These are phyloP conservation scores for Grallaria varia DNA, from an alignment of 2,113 vertebrate species.

Conservation along the genomic window DNA sequence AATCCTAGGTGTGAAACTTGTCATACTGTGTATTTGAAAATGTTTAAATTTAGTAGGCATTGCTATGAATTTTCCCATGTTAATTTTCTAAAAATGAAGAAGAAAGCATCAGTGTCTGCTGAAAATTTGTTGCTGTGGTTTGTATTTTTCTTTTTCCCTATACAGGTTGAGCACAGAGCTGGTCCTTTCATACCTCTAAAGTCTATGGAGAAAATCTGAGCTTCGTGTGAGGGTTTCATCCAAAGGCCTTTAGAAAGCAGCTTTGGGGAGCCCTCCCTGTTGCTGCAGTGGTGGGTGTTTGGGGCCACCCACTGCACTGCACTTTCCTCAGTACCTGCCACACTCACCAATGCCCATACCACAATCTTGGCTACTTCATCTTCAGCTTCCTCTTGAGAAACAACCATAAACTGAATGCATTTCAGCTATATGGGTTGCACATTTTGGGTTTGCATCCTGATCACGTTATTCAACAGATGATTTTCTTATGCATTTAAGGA, in stretches of 20 bases:
- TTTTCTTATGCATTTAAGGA: background rate
- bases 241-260: background rate
- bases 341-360: background rate
- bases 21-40: background rate
- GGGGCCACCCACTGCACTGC: background rate
- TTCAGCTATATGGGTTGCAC: background rate
- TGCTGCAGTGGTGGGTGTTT: no score
- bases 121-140: background rate
- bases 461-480: background rate
- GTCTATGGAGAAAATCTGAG: background rate
- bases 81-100: background rate
- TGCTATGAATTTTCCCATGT: background rate
- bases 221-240: background rate
- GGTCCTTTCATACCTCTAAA: background rate
- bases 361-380: background rate
- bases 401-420: background rate
- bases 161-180: background rate
- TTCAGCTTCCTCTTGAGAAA: background rate
- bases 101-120: background rate
- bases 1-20: background rate
- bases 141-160: background rate
- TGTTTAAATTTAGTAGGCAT: background rate
- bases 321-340: background rate
- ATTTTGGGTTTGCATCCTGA: background rate
- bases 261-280: background rate